Evolutionary conservation across 53 echinoderm and acorn worm genomes (phyloP).

Genomic region (Echinarachnius parma): DNA sequence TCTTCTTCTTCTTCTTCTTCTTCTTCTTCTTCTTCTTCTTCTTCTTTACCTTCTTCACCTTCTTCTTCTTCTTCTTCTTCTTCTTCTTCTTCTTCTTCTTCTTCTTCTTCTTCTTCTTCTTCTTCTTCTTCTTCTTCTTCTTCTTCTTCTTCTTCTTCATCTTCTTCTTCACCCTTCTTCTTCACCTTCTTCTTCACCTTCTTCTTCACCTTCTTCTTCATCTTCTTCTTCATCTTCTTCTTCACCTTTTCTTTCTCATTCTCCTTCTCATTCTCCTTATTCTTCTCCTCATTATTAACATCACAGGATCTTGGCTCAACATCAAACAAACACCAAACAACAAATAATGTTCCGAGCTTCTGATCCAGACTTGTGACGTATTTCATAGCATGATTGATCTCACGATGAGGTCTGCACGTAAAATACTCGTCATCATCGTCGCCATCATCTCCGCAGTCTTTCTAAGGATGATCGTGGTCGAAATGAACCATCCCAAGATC

Average conservation of each 20-base stretch:
- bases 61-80: neutral
- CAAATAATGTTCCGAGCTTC: too few relatives aligned
- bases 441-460: too few relatives aligned
- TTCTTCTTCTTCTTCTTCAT: neutral
- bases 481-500: too few relatives aligned
- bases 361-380: too few relatives aligned
- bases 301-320: too few relatives aligned
- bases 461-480: too few relatives aligned
- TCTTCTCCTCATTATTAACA: too few relatives aligned
- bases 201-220: neutral
- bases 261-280: too few relatives aligned
- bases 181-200: neutral
- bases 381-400: too few relatives aligned
- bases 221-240: neutral
- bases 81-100: neutral
- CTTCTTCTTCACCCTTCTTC: neutral
- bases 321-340: too few relatives aligned
- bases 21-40: constrained; percentile 11
- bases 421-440: too few relatives aligned
- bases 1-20: constrained; percentile 10
- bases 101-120: neutral
- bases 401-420: too few relatives aligned
- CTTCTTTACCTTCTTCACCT: neutral
- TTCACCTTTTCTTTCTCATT: neutral
- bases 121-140: neutral